Conservation (phyloP, 2,797 vertebrate species). For the Periparus ater region DNA sequence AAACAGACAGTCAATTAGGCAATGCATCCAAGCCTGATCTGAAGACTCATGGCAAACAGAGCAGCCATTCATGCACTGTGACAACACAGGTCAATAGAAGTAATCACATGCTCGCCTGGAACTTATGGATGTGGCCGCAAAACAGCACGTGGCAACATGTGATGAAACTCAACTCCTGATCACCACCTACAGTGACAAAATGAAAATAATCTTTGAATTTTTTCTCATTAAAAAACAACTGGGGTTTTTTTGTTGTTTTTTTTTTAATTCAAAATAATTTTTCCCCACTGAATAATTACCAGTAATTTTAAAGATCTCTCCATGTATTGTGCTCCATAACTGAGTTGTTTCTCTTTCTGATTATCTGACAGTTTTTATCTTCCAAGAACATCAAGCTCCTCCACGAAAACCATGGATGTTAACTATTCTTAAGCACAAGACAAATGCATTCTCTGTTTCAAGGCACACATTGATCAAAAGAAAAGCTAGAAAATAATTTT, state of each 20-base stretch:
- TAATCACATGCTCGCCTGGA: slow-evolving; percentile 31
- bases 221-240: not conserved
- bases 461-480: not conserved
- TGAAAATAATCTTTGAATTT: not conserved
- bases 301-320: not conserved
- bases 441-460: not conserved
- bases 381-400: not conserved
- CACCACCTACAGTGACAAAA: not conserved
- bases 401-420: fast-evolving
- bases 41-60: slow-evolving; percentile 26
- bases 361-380: not conserved
- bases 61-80: slow-evolving; percentile 40
- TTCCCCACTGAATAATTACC: not conserved
- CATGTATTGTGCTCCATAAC: not conserved
- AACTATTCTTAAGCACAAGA: not conserved
- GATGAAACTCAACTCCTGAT: not conserved
- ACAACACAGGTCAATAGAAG: slow-evolving; percentile 18
- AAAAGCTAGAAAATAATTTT: not conserved
- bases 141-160: slow-evolving; percentile 3
- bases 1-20: slow-evolving; percentile 36
- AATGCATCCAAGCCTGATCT: slow-evolving; percentile 25
- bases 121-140: not conserved
- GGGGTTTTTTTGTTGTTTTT: no score
- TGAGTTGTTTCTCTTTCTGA: not conserved
- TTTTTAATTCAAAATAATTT: not conserved